Conservation (phyloP, 2,113 vertebrate species). For the Tupaia tana region DNA sequence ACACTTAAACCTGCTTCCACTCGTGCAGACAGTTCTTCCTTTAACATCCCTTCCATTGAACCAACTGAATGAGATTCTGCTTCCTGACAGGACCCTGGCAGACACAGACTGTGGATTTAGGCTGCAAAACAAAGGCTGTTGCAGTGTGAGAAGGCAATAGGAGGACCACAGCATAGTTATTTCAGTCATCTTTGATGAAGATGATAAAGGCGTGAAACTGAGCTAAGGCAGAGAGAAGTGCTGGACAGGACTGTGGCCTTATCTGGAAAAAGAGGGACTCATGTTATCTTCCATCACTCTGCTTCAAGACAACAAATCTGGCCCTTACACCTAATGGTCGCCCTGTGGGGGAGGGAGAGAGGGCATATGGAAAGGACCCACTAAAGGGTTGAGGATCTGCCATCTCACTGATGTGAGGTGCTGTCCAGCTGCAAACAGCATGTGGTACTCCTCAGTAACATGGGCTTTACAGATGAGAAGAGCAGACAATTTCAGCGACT, state of each 20-base stretch:
- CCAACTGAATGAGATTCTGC: neutral
- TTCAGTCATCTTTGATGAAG: neutral
- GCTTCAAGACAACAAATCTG: neutral
- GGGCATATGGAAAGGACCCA: neutral
- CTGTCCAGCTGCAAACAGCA: neutral
- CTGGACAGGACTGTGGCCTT: neutral
- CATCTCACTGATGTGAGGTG: neutral
- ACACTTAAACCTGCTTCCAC: neutral
- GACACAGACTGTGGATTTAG: neutral
- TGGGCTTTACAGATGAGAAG: neutral
- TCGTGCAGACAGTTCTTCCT: neutral
- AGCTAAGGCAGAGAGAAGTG: neutral
- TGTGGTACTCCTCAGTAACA: accelerated
- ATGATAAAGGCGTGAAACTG: neutral
- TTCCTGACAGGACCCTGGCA: neutral
- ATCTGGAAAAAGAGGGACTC: neutral
- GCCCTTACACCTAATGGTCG: neutral
- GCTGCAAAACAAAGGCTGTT: neutral
- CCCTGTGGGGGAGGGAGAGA: neutral
- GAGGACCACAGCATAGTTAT: neutral
- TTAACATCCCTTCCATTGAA: neutral
- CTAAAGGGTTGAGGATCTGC: neutral
- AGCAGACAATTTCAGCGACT: accelerated
- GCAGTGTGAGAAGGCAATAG: accelerated
- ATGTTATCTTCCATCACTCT: neutral